Conservation (phyloP, 2,888 invertebrate species). For the Diplazon laetatorius region DNA sequence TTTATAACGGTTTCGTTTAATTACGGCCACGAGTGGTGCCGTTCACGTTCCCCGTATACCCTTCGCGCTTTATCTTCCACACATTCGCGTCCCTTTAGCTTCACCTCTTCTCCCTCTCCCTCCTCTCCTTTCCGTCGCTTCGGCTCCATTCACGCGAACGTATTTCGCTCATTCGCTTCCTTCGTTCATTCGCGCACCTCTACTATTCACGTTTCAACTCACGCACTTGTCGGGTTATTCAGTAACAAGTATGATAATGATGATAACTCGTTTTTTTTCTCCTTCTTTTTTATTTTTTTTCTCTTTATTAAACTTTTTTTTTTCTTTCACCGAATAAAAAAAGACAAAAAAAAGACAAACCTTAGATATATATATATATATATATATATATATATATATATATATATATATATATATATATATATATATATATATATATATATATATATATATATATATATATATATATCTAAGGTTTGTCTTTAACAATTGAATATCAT, state of each 20-base stretch:
- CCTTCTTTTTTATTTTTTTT: no score
- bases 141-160: constrained; percentile 13
- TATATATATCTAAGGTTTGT: no score
- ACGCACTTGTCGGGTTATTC: constrained; percentile 32
- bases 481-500: no score
- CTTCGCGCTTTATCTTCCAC: no score
- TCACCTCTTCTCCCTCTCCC: background rate
- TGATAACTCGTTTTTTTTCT: constrained; percentile 37
- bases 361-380: no score
- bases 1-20: constrained; percentile 65
- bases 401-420: no score
- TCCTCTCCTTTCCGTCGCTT: background rate
- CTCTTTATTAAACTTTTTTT: no score
- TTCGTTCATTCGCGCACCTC: background rate
- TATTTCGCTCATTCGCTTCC: constrained; percentile 6
- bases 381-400: no score
- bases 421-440: no score
- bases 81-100: background rate
- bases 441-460: no score
- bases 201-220: constrained; percentile 38
- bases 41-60: constrained; percentile 12
- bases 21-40: constrained; percentile 51
- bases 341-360: no score
- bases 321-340: no score
- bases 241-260: constrained; percentile 46